Percentiles rank a stretch among this genome's conserved stretches.
These are phyloP conservation scores for Cybosia mesomella DNA, from an alignment of 2,888 invertebrate genomes.

Conservation along the genomic window DNA sequence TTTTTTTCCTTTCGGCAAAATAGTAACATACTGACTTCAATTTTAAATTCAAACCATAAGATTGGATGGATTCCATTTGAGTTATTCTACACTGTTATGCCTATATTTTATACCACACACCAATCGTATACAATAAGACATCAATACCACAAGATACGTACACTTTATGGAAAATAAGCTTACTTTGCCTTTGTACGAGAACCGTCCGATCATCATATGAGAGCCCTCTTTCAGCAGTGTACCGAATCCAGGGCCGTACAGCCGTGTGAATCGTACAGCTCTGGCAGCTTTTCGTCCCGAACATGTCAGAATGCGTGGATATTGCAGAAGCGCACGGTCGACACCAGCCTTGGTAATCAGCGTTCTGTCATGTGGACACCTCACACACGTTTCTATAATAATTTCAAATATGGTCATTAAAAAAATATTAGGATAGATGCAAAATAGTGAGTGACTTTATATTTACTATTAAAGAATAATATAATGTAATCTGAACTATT, in stretches of 20 bases:
- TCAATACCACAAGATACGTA: neutral
- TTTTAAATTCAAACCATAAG: too few relatives aligned
- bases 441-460: neutral
- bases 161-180: conserved; percentile 43
- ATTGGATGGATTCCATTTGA: too few relatives aligned
- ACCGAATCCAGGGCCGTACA: conserved; percentile 79
- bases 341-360: conserved; percentile 72
- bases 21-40: too few relatives aligned
- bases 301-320: conserved; percentile 70
- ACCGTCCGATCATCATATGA: conserved; percentile 72
- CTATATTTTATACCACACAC: neutral
- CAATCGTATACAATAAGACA: too few relatives aligned
- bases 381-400: conserved; percentile 64
- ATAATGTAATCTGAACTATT: too few relatives aligned
- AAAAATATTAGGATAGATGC: neutral
- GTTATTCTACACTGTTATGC: neutral
- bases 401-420: neutral
- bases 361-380: conserved; percentile 79
- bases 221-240: conserved; percentile 74
- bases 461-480: too few relatives aligned
- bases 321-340: conserved; percentile 69
- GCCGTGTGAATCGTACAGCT: conserved; percentile 64
- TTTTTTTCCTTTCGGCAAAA: too few relatives aligned
- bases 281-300: conserved; percentile 64
- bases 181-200: conserved; percentile 69